Evolutionary conservation across 2,113 vertebrate species (phyloP).

Genomic region (Platysternon megacephalum): DNA sequence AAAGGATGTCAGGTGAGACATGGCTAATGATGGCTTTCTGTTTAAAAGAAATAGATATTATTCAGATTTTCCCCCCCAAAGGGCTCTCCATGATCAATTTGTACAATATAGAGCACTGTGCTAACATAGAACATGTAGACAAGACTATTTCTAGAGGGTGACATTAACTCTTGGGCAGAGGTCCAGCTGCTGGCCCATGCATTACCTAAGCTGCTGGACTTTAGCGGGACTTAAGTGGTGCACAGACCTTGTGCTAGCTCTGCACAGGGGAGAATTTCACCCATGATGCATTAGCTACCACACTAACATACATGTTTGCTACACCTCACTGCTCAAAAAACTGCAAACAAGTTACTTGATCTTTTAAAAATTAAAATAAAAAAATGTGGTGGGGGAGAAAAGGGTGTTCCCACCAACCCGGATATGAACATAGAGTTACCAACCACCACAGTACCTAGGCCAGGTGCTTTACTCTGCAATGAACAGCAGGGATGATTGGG

Average conservation of each 20-base stretch:
- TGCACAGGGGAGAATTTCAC: neutral
- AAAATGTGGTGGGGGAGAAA: neutral
- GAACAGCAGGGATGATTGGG: neutral
- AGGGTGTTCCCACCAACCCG: neutral
- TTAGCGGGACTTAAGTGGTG: neutral
- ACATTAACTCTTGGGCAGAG: neutral
- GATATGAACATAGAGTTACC: neutral
- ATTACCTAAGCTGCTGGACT: neutral
- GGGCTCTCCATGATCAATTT: conserved; percentile 66
- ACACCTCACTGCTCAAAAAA: neutral
- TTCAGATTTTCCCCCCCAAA: conserved; percentile 77
- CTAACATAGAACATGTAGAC: conserved; percentile 55
- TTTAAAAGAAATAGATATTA: conserved; percentile 81
- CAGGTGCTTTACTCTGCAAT: neutral
- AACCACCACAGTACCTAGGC: neutral
- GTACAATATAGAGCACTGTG: conserved; percentile 61
- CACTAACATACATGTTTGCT: neutral
- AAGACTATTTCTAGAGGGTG: conserved; percentile 18
- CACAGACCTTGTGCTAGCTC: neutral
- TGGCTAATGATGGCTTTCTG: conserved; percentile 95
- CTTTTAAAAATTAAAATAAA: neutral
- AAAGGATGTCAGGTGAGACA: conserved; percentile 93
- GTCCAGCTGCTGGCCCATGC: neutral
- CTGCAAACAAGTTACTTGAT: neutral
- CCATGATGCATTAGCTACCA: rapidly evolving